phyloP scores from a whole-genome alignment of 2,888 invertebrate species.

The Timema cristinae region DNA sequence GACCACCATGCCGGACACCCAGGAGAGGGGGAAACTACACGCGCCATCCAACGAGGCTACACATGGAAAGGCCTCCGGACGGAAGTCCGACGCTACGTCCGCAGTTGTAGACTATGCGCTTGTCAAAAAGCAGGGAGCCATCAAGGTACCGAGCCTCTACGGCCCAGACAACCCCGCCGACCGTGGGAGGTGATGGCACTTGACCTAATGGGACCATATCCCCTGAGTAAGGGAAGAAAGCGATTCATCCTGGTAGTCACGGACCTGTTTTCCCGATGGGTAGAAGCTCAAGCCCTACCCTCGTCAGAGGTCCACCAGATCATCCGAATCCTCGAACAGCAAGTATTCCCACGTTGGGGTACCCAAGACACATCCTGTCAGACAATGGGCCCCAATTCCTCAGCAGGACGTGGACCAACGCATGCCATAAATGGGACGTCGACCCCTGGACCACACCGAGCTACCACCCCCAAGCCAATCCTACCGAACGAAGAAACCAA shows the following conservation, averaged over 20 bases:
- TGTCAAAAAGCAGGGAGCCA: too few species aligned
- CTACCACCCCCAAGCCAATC: conserved; percentile 1
- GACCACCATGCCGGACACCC: too few species aligned
- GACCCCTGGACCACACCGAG: background rate
- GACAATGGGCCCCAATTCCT: background rate
- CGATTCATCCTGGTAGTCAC: background rate
- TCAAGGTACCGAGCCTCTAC: too few species aligned
- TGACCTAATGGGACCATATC: background rate
- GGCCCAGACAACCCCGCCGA: background rate
- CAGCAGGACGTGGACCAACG: background rate
- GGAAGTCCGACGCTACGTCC: too few species aligned
- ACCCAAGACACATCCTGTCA: background rate
- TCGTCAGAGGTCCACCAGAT: background rate
- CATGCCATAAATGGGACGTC: background rate
- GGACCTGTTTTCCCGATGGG: background rate
- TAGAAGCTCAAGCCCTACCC: background rate
- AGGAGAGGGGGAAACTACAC: too few species aligned
- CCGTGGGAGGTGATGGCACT: background rate
- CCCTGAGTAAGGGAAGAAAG: background rate
- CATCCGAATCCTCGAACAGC: background rate
- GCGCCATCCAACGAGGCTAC: too few species aligned
- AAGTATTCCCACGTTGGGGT: background rate
- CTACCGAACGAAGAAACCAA: background rate
- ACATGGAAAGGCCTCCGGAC: too few species aligned
- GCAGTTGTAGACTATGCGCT: too few species aligned